A percentile compares a stretch with the other conserved stretches of the same genome.
Conservation (phyloP, 2,797 vertebrate species). For the Neosilurus mollespiculum region DNA sequence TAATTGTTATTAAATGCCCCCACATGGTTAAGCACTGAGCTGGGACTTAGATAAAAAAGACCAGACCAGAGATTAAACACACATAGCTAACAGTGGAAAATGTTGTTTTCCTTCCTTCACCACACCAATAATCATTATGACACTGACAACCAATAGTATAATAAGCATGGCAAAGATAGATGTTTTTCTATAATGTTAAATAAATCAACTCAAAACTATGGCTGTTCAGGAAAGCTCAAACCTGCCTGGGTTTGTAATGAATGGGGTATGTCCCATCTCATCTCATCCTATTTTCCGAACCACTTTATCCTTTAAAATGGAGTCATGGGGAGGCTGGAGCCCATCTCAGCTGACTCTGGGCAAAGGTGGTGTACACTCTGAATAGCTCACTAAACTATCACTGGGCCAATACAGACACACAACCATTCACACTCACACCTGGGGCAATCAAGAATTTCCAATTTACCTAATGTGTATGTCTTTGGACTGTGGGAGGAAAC, state of each 20-base stretch:
- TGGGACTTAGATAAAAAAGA: constrained; percentile 41
- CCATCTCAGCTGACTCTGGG: too few relatives aligned
- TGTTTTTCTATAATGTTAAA: constrained; percentile 35
- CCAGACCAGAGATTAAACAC: constrained; percentile 8
- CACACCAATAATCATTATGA: constrained; percentile 64
- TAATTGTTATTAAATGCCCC: constrained; percentile 70
- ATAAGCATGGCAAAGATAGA: constrained; percentile 32
- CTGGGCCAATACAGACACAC: too few relatives aligned
- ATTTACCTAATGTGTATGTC: too few relatives aligned
- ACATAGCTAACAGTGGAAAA: constrained; percentile 34
- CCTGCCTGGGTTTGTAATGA: constrained; percentile 10
- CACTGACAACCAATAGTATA: constrained; percentile 64
- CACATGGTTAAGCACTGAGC: constrained; percentile 62
- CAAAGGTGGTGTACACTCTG: too few relatives aligned
- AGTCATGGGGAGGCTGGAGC: too few relatives aligned
- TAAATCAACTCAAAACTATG: constrained; percentile 14
- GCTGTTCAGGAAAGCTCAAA: not conserved
- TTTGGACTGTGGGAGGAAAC: too few relatives aligned
- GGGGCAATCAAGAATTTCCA: too few relatives aligned
- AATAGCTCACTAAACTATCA: too few relatives aligned
- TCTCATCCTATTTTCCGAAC: too few relatives aligned
- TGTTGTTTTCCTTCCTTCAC: constrained; percentile 22
- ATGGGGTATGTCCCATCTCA: not conserved
- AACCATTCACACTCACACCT: too few relatives aligned
- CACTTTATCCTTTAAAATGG: too few relatives aligned